Percentiles rank a stretch among this genome's conserved stretches.
Evolutionary conservation across 2,797 vertebrate species (phyloP).

Genomic region (Notamacropus eugenii): DNA sequence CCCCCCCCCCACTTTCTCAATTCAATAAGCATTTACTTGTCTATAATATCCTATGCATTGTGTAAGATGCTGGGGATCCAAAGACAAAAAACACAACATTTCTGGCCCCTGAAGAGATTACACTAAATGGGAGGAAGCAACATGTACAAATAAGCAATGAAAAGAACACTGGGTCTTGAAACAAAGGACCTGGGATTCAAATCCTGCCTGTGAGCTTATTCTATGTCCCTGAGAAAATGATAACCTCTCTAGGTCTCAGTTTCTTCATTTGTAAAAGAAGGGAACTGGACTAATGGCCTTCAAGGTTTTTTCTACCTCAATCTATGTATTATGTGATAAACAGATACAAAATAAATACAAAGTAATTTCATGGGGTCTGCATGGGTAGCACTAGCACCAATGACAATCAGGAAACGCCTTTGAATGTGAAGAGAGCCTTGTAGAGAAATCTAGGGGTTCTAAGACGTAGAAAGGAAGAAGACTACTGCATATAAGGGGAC

Average conservation of each 20-base stretch:
- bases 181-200: background rate
- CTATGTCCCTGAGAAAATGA: background rate
- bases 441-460: background rate
- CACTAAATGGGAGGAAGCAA: background rate
- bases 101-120: background rate
- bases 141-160: background rate
- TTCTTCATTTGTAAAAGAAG: background rate
- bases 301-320: background rate
- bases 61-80: background rate
- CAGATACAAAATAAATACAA: background rate
- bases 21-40: background rate
- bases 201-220: background rate
- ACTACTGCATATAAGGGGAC: background rate
- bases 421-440: background rate
- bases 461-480: background rate
- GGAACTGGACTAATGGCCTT: background rate
- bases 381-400: background rate
- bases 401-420: background rate
- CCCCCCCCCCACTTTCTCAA: background rate
- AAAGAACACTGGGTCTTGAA: background rate
- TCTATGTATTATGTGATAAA: background rate
- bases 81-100: background rate
- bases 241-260: background rate
- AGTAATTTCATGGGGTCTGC: background rate
- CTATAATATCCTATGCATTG: background rate